phyloP scores from a whole-genome alignment of 2,797 vertebrate species.

The Chaenodraco wilsoni region DNA sequence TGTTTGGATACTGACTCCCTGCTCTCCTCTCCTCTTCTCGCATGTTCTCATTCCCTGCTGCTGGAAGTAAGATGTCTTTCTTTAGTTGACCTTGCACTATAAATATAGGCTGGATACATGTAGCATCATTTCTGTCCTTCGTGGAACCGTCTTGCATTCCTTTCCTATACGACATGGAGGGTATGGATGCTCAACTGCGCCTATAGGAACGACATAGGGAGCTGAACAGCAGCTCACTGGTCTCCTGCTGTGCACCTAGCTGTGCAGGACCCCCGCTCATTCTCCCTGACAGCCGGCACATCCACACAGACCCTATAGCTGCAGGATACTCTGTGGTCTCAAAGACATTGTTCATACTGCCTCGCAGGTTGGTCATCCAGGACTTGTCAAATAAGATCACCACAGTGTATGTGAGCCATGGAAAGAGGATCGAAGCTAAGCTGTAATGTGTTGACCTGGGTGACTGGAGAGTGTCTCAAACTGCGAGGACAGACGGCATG shows the following conservation, averaged over 20 bases:
- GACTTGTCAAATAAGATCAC: conserved; percentile 73
- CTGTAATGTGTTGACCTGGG: conserved; percentile 60
- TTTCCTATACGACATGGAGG: conserved; percentile 22
- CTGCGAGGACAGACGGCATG: conserved; percentile 49
- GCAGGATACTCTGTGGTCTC: conserved; percentile 43
- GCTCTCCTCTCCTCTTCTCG: conserved; percentile 14
- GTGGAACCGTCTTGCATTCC: not conserved
- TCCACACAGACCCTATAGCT: conserved; percentile 53
- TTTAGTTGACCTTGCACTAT: conserved; percentile 56
- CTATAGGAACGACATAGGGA: conserved; percentile 49
- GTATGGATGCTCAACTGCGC: conserved; percentile 32
- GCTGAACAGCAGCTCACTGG: conserved; percentile 37
- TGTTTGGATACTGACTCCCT: conserved; percentile 35
- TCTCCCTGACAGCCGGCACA: conserved; percentile 46
- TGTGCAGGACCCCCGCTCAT: conserved; percentile 33
- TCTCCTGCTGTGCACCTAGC: conserved; percentile 35
- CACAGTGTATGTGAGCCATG: conserved; percentile 52
- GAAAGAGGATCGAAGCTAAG: conserved; percentile 59
- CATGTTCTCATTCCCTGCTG: conserved; percentile 15
- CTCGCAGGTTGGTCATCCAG: conserved; percentile 66
- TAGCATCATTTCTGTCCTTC: conserved; percentile 12
- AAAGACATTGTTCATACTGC: conserved; percentile 58
- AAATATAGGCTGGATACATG: conserved; percentile 41
- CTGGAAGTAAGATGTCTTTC: conserved; percentile 38
- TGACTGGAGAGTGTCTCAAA: conserved; percentile 57